phyloP scores from a whole-genome alignment of 2,113 vertebrate species.

The Ictalurus furcatus region DNA sequence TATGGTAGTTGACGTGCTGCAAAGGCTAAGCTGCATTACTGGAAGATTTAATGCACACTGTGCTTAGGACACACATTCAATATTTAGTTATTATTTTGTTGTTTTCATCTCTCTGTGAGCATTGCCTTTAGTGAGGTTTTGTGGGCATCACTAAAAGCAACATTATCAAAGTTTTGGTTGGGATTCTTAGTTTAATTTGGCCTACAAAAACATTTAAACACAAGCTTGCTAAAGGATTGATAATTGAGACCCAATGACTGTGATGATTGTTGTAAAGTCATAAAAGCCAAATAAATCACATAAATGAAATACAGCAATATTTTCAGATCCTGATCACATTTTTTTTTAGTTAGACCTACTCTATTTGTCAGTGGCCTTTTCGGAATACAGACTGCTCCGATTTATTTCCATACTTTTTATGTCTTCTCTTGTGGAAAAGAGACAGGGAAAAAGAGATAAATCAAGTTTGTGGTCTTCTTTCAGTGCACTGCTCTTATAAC shows the following conservation, averaged over 20 bases:
- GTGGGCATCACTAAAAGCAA: not conserved
- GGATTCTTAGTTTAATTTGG: not conserved
- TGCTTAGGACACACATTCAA: not conserved
- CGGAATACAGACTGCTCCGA: slow-evolving; percentile 7
- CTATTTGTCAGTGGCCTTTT: slow-evolving; percentile 6
- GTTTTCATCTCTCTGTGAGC: not conserved
- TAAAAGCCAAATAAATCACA: slow-evolving; percentile 44
- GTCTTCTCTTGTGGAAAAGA: slow-evolving; percentile 39
- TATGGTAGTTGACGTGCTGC: not conserved
- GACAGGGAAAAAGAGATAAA: slow-evolving; percentile 45
- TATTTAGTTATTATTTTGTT: not conserved
- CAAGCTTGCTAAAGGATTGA: not conserved
- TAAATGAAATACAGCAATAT: slow-evolving; percentile 49
- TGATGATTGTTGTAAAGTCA: slow-evolving; percentile 21
- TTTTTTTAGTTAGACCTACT: slow-evolving; percentile 37
- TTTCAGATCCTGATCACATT: slow-evolving; percentile 47
- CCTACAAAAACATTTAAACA: not conserved
- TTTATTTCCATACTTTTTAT: slow-evolving; percentile 41
- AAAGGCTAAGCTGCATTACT: not conserved
- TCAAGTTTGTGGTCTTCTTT: slow-evolving; percentile 52
- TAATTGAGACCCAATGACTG: slow-evolving; percentile 29
- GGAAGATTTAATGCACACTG: not conserved
- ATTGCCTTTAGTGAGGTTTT: not conserved
- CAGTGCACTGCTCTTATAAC: slow-evolving; percentile 40
- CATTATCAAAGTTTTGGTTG: not conserved